Base-by-base conservation (phyloP, 2,113 vertebrate species). In the Larimichthys crocea region DNA sequence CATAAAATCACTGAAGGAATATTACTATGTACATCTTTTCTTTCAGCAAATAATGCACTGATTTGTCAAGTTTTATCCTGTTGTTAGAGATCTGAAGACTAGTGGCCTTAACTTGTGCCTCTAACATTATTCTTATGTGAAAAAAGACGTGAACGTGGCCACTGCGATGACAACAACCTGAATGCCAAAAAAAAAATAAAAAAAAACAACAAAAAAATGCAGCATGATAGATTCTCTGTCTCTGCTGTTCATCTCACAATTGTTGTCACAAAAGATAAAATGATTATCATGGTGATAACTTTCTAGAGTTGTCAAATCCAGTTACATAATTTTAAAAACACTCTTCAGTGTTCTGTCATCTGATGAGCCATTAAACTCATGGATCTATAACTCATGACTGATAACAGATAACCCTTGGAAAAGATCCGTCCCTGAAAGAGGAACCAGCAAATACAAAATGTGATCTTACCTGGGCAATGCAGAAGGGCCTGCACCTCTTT, bases 401-500 rank as follows among this genome's bases (percentile, higher is more conserved):
- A 57, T 26, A 44, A 4, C 20, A 29, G 4, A 56, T 17, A 40
- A 20, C 29, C 19, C 22, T 48, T 22, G 46, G 15, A 40, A 35
- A 63, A 6, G 31, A 10, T 20, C 5, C 20, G 3, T 49, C 15
- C 26, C 2, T 50, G 8, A 15, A 53, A 53, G 42, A 16, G 29
- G 20, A 50, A 19, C 22, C 3, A 49, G 26, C 14, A 26, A 59
- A 63, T 22, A 63, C 8, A 56, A 10, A 53, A 24, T 4, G 42
- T 29, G 5, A 64, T 76, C 83, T 82, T 65, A 97, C 96, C 96
- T 12, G 95, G 95, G 71, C 98, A 98, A 15, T 93, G 92, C 3
- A 97, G 76, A 16, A 60, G 87, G 0, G 76, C 57, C 0, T 73
- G 81, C 55, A 95, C 87, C 0, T 91, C 66, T 76, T 86, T 91